These are phyloP conservation scores for Pseudanteris insignis DNA, from an alignment of 2,888 invertebrate genomes.

Conservation along the genomic window DNA sequence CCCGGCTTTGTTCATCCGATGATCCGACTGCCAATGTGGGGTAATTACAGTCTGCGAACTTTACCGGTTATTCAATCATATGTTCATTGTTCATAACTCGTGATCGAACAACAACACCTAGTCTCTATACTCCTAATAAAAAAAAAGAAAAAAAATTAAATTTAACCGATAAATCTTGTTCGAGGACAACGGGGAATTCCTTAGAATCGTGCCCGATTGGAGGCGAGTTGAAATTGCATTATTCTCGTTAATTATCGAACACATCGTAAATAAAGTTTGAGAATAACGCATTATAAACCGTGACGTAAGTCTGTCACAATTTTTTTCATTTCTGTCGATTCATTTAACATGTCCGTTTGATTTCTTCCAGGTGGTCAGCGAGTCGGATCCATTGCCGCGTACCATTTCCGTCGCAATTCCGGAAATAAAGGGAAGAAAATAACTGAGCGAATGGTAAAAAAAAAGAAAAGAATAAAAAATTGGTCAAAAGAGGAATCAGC, in stretches of 20 bases:
- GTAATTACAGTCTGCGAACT: too few species aligned
- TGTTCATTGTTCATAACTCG: too few species aligned
- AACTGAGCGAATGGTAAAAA: neutral
- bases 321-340: too few species aligned
- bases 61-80: too few species aligned
- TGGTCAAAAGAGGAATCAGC: conserved; percentile 36
- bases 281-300: conserved; percentile 3
- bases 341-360: conserved; percentile 18
- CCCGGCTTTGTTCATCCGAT: too few species aligned
- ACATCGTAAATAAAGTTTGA: conserved; percentile 13
- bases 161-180: too few species aligned
- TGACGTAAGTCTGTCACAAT: conserved; percentile 18
- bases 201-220: conserved; percentile 10
- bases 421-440: conserved; percentile 1
- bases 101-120: too few species aligned
- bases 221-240: conserved; percentile 19
- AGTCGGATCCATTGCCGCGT: conserved; percentile 11
- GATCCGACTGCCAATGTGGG: too few species aligned
- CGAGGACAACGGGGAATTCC: too few species aligned
- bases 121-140: too few species aligned
- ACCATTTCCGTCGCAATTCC: conserved; percentile 27
- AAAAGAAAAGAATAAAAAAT: conserved; percentile 20
- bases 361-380: conserved; percentile 24
- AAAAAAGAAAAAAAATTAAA: too few species aligned
- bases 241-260: conserved; percentile 27